Percentiles rank a stretch among this genome's conserved stretches.
These are phyloP conservation scores for Rhopalosiphum nymphaeae DNA, from an alignment of 2,888 invertebrate genomes.

Conservation along the genomic window DNA sequence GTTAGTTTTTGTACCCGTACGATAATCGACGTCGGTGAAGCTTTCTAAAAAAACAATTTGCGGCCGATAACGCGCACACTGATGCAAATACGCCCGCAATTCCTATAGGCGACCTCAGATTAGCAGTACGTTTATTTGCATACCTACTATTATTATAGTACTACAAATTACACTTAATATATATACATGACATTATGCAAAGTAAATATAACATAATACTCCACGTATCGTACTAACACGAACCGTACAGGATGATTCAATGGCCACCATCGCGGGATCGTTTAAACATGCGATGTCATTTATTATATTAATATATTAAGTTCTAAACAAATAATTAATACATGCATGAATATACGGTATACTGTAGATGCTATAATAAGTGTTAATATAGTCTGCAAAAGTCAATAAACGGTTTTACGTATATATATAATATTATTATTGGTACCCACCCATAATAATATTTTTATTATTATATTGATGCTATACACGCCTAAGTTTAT, in stretches of 20 bases:
- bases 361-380: neutral
- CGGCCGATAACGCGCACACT: neutral
- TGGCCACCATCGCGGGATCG: neutral
- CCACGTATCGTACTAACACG: neutral
- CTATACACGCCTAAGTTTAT: neutral
- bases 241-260: neutral
- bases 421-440: neutral
- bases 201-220: neutral
- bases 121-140: slow-evolving; percentile 7
- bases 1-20: neutral
- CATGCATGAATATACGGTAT: neutral
- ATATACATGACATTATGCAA: neutral
- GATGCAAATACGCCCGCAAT: neutral
- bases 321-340: neutral
- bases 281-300: neutral
- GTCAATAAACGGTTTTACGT: neutral
- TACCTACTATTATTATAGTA: neutral
- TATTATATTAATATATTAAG: neutral
- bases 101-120: neutral
- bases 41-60: slow-evolving; percentile 37
- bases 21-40: neutral
- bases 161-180: neutral
- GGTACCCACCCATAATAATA: neutral
- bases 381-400: neutral
- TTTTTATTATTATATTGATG: slow-evolving; percentile 11